Conservation (phyloP, 2,797 vertebrate genomes). For the Corythornis leucogaster region DNA sequence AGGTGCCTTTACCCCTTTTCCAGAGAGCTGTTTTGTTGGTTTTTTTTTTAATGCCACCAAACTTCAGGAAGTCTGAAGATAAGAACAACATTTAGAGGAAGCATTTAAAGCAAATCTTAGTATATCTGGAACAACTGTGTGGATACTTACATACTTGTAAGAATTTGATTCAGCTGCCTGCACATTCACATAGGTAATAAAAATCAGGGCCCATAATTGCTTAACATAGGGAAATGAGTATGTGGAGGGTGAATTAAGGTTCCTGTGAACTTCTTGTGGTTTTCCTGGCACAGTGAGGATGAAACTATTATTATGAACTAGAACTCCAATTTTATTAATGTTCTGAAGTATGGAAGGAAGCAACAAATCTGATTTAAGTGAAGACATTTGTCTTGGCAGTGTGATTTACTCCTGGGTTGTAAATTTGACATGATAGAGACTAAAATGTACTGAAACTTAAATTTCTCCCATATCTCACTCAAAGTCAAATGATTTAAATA, state of each 20-base stretch:
- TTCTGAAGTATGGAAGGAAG: conserved; percentile 76
- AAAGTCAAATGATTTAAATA: conserved; percentile 79
- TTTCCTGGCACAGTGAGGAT: conserved; percentile 30
- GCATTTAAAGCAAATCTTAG: conserved; percentile 1
- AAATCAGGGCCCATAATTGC: neutral
- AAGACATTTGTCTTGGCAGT: conserved; percentile 78
- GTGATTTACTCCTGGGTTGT: conserved; percentile 79
- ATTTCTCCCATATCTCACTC: conserved; percentile 79
- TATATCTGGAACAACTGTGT: neutral
- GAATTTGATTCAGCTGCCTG: neutral
- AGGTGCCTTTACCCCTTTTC: conserved; percentile 21
- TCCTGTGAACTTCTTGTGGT: conserved; percentile 28
- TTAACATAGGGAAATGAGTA: neutral
- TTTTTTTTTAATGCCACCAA: neutral
- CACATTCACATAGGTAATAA: neutral
- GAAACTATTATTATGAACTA: conserved; percentile 67
- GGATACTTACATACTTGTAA: neutral
- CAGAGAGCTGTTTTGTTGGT: neutral
- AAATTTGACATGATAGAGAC: conserved; percentile 78
- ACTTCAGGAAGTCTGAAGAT: neutral
- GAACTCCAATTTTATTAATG: conserved; percentile 73
- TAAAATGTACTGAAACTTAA: conserved; percentile 78
- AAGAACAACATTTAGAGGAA: conserved; percentile 20
- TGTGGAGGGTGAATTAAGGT: conserved; percentile 22
- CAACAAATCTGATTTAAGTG: conserved; percentile 82